Percentiles rank a stretch among this genome's conserved stretches.
phyloP scores from a whole-genome alignment of 2,888 invertebrate species.

The Drosophila rubida region DNA sequence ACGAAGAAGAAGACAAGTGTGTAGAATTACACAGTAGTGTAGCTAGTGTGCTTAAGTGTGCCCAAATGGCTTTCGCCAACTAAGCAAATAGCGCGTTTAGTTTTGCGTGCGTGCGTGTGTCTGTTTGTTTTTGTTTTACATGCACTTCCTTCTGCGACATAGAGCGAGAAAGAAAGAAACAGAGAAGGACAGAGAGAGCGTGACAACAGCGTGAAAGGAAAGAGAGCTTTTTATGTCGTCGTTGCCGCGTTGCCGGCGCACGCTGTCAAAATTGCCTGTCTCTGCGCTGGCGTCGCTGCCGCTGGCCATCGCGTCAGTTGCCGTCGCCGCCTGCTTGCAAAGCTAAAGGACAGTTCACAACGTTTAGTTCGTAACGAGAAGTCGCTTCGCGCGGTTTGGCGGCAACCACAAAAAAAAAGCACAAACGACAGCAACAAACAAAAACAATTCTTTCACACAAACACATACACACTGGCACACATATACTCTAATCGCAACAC shows the following conservation, averaged over 20 bases:
- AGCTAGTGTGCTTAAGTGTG: slow-evolving; percentile 7
- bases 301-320: slow-evolving; percentile 11
- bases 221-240: slow-evolving; percentile 45
- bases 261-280: slow-evolving; percentile 48
- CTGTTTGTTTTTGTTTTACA: slow-evolving; percentile 6
- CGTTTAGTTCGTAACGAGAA: slow-evolving; percentile 78
- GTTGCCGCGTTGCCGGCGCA: slow-evolving; percentile 23
- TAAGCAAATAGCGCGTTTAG: slow-evolving; percentile 19
- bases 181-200: background rate
- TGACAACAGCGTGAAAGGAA: slow-evolving; percentile 9
- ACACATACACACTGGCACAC: slow-evolving; percentile 14
- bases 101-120: slow-evolving; percentile 1
- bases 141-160: slow-evolving; percentile 41
- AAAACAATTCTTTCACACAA: background rate
- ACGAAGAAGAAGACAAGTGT: background rate
- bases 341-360: slow-evolving; percentile 83
- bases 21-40: slow-evolving; percentile 9
- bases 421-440: background rate
- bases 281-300: slow-evolving; percentile 56
- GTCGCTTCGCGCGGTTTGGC: slow-evolving; percentile 74
- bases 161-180: slow-evolving; percentile 16
- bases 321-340: slow-evolving; percentile 76
- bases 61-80: slow-evolving; percentile 36
- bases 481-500: slow-evolving; percentile 11
- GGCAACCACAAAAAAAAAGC: slow-evolving; percentile 22